Conservation (phyloP, 2,797 vertebrate genomes). For the Pseudochaenichthys georgianus region DNA sequence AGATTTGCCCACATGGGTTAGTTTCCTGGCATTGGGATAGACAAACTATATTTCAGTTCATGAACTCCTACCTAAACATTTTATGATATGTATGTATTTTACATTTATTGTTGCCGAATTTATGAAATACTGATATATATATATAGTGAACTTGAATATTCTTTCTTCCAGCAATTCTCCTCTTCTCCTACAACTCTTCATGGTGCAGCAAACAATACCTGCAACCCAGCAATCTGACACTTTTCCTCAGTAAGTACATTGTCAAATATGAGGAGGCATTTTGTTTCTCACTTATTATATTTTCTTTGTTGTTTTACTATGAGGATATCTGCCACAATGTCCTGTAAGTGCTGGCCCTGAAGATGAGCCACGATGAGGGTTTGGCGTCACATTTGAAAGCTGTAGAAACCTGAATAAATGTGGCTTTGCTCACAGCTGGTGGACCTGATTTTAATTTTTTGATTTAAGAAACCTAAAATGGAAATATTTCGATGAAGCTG, state of each 20-base stretch:
- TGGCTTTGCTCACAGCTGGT: not conserved
- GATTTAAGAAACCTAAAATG: constrained; percentile 10
- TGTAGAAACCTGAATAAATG: constrained; percentile 24
- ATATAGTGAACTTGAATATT: not conserved
- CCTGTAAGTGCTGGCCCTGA: constrained; percentile 18
- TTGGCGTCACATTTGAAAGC: constrained; percentile 15
- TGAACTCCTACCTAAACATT: too few species aligned
- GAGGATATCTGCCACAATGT: constrained; percentile 33
- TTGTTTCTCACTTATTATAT: constrained; percentile 47
- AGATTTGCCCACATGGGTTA: constrained; percentile 17
- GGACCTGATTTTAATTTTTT: constrained; percentile 7
- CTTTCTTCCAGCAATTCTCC: not conserved
- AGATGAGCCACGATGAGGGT: constrained; percentile 21
- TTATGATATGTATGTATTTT: too few species aligned
- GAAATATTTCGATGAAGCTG: constrained; percentile 6
- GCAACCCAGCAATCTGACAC: constrained; percentile 40
- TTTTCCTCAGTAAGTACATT: constrained; percentile 21
- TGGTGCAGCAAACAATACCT: constrained; percentile 26
- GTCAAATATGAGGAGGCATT: constrained; percentile 17
- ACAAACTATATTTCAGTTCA: too few species aligned
- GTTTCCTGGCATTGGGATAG: constrained; percentile 26
- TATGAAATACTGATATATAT: not conserved
- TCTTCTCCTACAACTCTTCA: constrained; percentile 8
- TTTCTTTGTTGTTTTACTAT: constrained; percentile 36
- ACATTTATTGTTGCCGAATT: constrained; percentile 8